Base-by-base conservation (phyloP, 2,888 invertebrate species). In the Vannuccia rotundouncinata region DNA sequence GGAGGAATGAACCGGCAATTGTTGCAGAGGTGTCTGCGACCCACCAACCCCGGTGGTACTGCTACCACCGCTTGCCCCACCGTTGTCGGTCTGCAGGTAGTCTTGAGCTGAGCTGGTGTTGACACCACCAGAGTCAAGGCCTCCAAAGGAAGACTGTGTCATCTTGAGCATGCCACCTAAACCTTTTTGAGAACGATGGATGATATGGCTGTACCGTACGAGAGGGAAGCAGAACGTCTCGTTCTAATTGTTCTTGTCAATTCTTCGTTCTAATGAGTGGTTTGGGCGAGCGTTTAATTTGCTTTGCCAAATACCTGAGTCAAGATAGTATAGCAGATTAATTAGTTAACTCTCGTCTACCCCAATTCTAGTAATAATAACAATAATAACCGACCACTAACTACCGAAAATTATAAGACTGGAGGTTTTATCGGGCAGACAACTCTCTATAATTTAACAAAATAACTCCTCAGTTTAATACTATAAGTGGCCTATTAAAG, bases 401-500 rank as follows among this genome's bases (percentile, higher is more conserved):
- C 22, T 22, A 13, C 66, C 66, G 66, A 66, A 66, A 66, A 66
- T 66, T 66, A 66, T 22, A 66, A 66, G 66, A 22, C 5, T 66
- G 5, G 22, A 13, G 5, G 5, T n/a, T 5, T 5, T 22, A 22
- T 27, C 10, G 66, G 66, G 25, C 66, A 66, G 66, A 66, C 66
- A 22, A 22, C 66, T 66, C 66, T 66, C 10, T 66, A 66, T 45
- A 66, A 13, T 66, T 66, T 66, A 2, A 66, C 10, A n/a, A 66
- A 66, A 66, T 66, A 66, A 66, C 10, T 13, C 66, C 66, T 66
- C 5, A 13, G 10, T 66, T 22, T 66, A 66, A 66, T 66, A 66
- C 66, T 66, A 66, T 66, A 66, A 66, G 66, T 66, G 66, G 66
- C 66, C 66, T 66, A 66, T 66, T 66, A 66, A 66, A 66, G 2